These are phyloP conservation scores for Athrips mouffetella DNA, from an alignment of 2,888 invertebrate species.

Conservation along the genomic window DNA sequence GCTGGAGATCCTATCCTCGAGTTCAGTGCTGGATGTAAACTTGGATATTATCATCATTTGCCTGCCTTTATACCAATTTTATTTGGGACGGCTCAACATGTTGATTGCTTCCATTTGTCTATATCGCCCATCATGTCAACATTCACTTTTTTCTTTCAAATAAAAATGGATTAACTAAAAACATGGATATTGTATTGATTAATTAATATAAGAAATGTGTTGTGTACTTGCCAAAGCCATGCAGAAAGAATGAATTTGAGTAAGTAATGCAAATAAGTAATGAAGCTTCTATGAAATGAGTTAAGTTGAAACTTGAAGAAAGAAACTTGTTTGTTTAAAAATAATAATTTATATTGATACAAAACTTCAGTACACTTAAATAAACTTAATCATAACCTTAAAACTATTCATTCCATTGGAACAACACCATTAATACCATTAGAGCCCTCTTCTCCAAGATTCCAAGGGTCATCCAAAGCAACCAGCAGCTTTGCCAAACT, in stretches of 20 bases:
- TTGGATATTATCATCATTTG: conserved; percentile 5
- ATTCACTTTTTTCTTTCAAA: no score
- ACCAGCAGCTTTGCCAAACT: conserved; percentile 56
- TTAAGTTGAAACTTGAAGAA: no score
- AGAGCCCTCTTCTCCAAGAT: conserved; percentile 55
- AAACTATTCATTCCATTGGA: conserved; percentile 47
- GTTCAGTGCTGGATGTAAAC: conserved; percentile 55
- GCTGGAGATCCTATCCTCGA: conserved; percentile 52
- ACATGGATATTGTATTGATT: no score
- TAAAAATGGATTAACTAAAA: no score
- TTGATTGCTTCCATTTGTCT: no score
- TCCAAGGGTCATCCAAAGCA: conserved; percentile 72
- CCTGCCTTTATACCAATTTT: no score
- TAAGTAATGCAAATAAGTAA: no score
- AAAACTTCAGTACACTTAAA: conserved; percentile 3
- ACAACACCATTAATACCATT: conserved; percentile 45
- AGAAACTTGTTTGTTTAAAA: not conserved
- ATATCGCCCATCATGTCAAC: no score
- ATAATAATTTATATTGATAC: conserved; percentile 6
- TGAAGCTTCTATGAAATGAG: no score
- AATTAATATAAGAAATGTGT: no score
- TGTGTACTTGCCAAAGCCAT: conserved; percentile 2
- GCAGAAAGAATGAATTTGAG: not conserved
- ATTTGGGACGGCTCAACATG: no score
- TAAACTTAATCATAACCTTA: not conserved